Base-by-base conservation (phyloP, 2,797 vertebrate genomes). In the Acanthiza pusilla region DNA sequence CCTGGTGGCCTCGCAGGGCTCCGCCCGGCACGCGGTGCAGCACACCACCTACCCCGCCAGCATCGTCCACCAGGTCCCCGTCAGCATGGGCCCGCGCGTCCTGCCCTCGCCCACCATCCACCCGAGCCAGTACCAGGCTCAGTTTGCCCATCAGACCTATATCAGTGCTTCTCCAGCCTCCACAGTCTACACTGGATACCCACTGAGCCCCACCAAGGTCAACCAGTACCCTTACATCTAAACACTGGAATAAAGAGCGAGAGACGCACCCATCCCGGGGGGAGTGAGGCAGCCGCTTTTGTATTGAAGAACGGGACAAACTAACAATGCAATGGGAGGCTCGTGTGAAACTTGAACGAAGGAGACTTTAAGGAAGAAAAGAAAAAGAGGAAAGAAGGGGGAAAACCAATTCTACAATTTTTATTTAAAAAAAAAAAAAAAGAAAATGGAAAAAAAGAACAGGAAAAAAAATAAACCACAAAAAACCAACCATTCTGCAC, bases 221-320 rank as follows among this genome's bases (percentile, higher is more conserved):
- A 99, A 99, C 98, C 99, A 99, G 98, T 99, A 99, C 98, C 99
- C 99, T 97, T 99, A 99, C 98, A 99, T 99, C 98, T 98, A 98
- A 97, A 97, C 97, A 97, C 97, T 97, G 97, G 97, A 96, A 92
- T 75, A 72, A 88, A 89, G 84, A 93, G 83, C 17, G 21, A 94
- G 89, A 93, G 83, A 95, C 27, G 61, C 53, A 72, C 89, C 89
- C 70, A 5, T 63, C 76, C 80, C 29, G 16, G 90, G 90, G 95
- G 92, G 78, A 95, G 88, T 16, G 93, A 96, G 90, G 88, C 68
- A 79, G 96, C 96, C 51, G 63, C 95, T 97, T 97, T 96, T 97
- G 89, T 96, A 72, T 82, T 76, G 96, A 97, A 96, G 96, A 96
- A 96, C 72, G 16, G 89, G 67, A 85, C 96, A 96, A 96, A 96